Evolutionary conservation across 2,113 vertebrate species (phyloP), one percentile per base, ranked within the genome.

Genomic region (Ammospiza caudacuta): DNA sequence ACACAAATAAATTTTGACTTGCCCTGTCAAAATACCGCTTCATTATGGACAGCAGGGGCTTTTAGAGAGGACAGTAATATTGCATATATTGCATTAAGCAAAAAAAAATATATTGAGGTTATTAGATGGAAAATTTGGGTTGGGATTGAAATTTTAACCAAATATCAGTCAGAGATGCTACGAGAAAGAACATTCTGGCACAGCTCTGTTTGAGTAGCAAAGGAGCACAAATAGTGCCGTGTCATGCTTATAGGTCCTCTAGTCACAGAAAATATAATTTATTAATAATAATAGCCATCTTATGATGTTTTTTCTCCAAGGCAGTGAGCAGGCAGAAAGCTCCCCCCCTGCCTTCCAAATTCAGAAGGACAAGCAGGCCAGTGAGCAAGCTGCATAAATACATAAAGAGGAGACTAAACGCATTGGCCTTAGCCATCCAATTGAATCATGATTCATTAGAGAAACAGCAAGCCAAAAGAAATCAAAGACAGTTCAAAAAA

Each of bases 401-500:
- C 6, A 5, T 37, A 51, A 35, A 79, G 39, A 80, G 63, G 55
- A 83, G 69, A 16, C 55, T 68, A 63, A 78, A 37, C 0, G 27
- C 6, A 3, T 67, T 69, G 54, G 62, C 81, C 59, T 67, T 74
- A 94, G 62, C 75, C 74, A 90, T 90, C 73, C 94, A 94, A 83
- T 81, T 78, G 92, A 92, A 94, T 96, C 6, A 6, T 62, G 63
- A 87, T 89, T 91, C 88, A 61, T 89, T 80, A 89, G 43, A 90
- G 72, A 74, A 98, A 96, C 64, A 94, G 62, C 89, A 95, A 97
- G 84, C 87, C 72, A 52, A 93, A 94, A 81, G 66, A 96, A 98
- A 98, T 97, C 96, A 97, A 97, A 97, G 90, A 84, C 92, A 82
- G 95, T 95, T 97, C 90, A 95, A 94, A 94, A 96, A 95, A 97